Base-by-base conservation (phyloP, 2,113 vertebrate genomes). In the Ophthalmolycus amberensis region DNA sequence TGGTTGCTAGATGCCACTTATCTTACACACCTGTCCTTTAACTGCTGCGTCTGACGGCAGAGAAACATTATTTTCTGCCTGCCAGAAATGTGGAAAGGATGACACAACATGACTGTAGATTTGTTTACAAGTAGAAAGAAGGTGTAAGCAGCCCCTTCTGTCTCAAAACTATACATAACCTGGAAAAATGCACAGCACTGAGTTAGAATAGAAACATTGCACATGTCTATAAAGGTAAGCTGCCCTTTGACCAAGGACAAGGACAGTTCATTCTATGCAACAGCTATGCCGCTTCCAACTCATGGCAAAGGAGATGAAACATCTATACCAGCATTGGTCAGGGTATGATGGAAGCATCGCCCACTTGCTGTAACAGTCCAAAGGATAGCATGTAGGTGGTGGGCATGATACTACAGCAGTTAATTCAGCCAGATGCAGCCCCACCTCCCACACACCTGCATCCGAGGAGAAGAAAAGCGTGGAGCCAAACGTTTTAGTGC, bases 51-150 rank as follows among this genome's bases (percentile, higher is more conserved):
- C 59, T 80, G 88, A 73, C 63, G 70, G 27, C 25, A 25, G 38
- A 74, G 59, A 67, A 72, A 69, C 38, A 18, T 80, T 27, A 27
- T 6, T 71, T 62, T 82, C 14, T 42, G n/a, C 27, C 32, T 87
- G 77, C 56, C 69, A 56, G 64, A 62, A 69, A 25, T 50, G 46
- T 42, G 27, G 25, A 71, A 73, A 79, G 59, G 9, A 79, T 42
- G 75, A 63, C 59, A 76, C 34, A 67, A 48, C 79, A 68, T 48
- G 20, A 50, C 18, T 7, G 8, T 50, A 52, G 12, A 86, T 86
- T 63, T 85, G 44, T 71, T 44, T 86, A 60, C 70, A 62, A 68
- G 38, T 18, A 72, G 52, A 71, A 56, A 77, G 46, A 46, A 20
- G 27, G 69, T 10, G n/a, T 37, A 71, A 71, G 25, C 6, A 71